Evolutionary conservation across 92 coral and sea anemone genomes (phyloP).

Genomic region (Blastomussa wellsi): DNA sequence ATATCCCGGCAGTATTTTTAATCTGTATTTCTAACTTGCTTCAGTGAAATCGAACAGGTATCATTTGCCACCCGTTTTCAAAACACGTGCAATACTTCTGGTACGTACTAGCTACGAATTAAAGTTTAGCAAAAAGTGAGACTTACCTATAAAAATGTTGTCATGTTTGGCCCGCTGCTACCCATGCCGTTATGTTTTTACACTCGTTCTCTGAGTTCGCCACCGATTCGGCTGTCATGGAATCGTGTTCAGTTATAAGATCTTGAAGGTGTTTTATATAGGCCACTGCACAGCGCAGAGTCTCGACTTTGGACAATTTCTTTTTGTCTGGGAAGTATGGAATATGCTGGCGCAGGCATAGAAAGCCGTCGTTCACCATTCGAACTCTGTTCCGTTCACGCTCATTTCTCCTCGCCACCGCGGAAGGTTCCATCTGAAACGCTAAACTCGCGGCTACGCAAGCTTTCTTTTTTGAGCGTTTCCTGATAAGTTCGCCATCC

Average conservation of each 20-base stretch:
- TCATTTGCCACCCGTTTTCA: conserved; percentile 32
- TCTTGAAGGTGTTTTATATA: conserved; percentile 93
- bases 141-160: conserved; percentile 7
- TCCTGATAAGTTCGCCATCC: conserved; percentile 27
- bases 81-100: conserved; percentile 36
- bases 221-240: conserved; percentile 44
- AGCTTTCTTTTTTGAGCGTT: conserved; percentile 54
- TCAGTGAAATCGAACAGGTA: conserved; percentile 16
- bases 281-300: conserved; percentile 93
- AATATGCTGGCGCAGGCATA: conserved; percentile 90
- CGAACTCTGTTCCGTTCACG: conserved; percentile 95
- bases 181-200: conserved; percentile 39
- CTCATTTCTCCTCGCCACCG: conserved; percentile 94
- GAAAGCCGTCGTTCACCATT: conserved; percentile 95
- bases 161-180: conserved; percentile 26
- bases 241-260: conserved; percentile 91
- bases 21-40: not conserved
- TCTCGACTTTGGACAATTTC: conserved; percentile 96
- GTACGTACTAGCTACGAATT: conserved; percentile 16
- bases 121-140: conserved; percentile 10
- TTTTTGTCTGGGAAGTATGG: conserved; percentile 97
- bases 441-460: conserved; percentile 51
- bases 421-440: conserved; percentile 83
- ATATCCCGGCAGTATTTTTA: not conserved
- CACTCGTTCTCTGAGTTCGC: conserved; percentile 32